Evolutionary conservation across 2,797 vertebrate species (phyloP), one percentile per base, ranked within the genome.

Genomic region (Amazona finschi): DNA sequence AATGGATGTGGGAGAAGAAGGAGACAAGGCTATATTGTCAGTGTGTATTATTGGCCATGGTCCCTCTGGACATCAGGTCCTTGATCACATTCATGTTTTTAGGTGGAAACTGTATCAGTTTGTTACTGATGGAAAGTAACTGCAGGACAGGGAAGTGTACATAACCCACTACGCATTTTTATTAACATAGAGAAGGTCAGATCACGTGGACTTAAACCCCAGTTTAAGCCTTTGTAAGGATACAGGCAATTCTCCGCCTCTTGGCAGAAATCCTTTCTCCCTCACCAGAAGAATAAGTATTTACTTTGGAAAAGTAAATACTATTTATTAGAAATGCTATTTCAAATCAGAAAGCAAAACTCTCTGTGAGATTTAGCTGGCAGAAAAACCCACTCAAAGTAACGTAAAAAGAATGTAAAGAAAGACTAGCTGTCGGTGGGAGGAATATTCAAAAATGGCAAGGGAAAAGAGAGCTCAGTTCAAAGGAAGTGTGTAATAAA

Each of bases 351-450:
- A 94, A 93, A 80, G 57, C n/a, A 30, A 84, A 76, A 89, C 38
- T 72, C 47, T 75, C 64, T 21, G n/a, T 60, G 70, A 53, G 50
- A 82, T 20, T 62, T 89, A 87, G 41, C 33, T 57, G 79, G 33
- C 83, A 95, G 72, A 61, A 78, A 93, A 91, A 55, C 74, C 71
- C 67, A 92, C 36, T 2, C 82, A 82, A 85, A 77, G 19, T 65
- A 83, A 79, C 6, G 57, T 47, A 94, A 87, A 90, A 96, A 79
- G 77, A 50, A 81, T 30, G 49, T 84, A 88, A 93, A 94, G 87
- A 95, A 89, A 91, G 76, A 92, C 78, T 64, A 66, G 74, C 79
- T 92, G 74, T 95, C 5, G 4, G 82, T 76, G 57, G 86, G 74
- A 89, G 85, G 89, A 93, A 86, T 64, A 75, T 83, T 93, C 57